Percentiles rank a stretch among this genome's conserved stretches.
phyloP scores from a whole-genome alignment of 2,888 invertebrate species.

The Plemyria rubiginata region DNA sequence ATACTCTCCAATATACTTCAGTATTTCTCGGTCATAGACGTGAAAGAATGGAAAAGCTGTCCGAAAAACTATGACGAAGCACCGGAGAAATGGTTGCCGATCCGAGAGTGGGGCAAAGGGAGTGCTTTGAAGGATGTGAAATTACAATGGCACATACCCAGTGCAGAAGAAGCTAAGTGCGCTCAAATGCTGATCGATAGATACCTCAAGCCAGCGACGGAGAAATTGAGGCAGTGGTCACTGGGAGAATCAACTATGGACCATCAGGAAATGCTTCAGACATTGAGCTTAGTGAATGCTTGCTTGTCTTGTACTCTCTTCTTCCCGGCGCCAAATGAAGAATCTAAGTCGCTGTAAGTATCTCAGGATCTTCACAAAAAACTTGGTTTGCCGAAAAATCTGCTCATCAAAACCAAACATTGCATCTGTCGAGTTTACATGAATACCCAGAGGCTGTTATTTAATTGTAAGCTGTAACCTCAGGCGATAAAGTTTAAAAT shows the following conservation, averaged over 20 bases:
- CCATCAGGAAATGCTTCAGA: slow-evolving; percentile 88
- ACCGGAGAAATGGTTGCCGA: slow-evolving; percentile 88
- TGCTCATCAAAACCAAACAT: no score
- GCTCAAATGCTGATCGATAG: slow-evolving; percentile 87
- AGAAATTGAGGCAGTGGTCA: slow-evolving; percentile 84
- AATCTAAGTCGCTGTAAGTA: slow-evolving; percentile 83
- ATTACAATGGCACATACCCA: slow-evolving; percentile 92
- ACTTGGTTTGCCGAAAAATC: not conserved
- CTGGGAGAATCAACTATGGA: slow-evolving; percentile 79
- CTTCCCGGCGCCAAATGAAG: slow-evolving; percentile 89
- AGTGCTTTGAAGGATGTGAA: slow-evolving; percentile 87
- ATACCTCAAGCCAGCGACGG: slow-evolving; percentile 87
- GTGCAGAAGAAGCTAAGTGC: slow-evolving; percentile 87
- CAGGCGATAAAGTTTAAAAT: slow-evolving; percentile 9
- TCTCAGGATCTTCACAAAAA: not conserved
- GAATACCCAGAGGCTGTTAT: not conserved
- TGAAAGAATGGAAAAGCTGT: slow-evolving; percentile 87
- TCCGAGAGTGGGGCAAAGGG: slow-evolving; percentile 93
- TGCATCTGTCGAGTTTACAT: no score
- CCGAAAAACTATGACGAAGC: slow-evolving; percentile 86
- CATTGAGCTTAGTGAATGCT: slow-evolving; percentile 88
- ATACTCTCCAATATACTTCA: slow-evolving; percentile 85
- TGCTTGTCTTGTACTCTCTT: slow-evolving; percentile 86
- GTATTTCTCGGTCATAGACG: slow-evolving; percentile 86
- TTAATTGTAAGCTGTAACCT: slow-evolving; percentile 6